phyloP scores from a whole-genome alignment of 2,888 invertebrate species.

The Drosophila melanocephala region DNA sequence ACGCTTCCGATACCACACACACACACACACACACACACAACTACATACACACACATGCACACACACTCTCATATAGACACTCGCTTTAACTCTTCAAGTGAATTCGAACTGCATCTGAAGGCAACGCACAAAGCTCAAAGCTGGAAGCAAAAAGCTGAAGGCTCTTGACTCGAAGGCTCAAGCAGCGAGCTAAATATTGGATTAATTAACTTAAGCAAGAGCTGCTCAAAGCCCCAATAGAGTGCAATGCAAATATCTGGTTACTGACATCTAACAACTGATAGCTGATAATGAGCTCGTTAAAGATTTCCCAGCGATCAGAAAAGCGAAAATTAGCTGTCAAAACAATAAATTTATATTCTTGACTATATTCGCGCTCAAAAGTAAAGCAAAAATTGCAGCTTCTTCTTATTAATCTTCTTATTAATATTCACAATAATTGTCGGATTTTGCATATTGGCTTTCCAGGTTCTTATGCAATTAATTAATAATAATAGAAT shows the following conservation, averaged over 20 bases:
- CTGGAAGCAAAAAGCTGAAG: slow-evolving; percentile 16
- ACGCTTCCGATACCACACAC: slow-evolving; percentile 26
- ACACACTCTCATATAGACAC: slow-evolving; percentile 4
- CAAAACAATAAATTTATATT: neutral
- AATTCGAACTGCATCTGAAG: neutral
- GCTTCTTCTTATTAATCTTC: neutral
- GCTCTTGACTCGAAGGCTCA: slow-evolving; percentile 20
- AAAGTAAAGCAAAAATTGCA: neutral
- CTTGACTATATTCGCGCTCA: neutral
- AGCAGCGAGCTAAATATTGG: slow-evolving; percentile 11
- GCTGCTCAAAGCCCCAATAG: neutral
- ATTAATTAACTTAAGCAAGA: slow-evolving; percentile 10
- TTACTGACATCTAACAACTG: neutral
- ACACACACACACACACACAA: slow-evolving; percentile 1
- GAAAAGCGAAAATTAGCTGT: neutral
- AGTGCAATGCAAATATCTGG: neutral
- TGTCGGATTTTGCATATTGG: neutral
- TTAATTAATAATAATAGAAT: neutral
- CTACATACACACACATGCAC: slow-evolving; percentile 2
- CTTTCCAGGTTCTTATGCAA: neutral
- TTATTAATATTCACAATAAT: neutral
- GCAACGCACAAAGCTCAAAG: slow-evolving; percentile 11
- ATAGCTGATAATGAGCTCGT: neutral
- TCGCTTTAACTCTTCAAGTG: slow-evolving; percentile 47
- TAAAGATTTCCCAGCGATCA: neutral